phyloP scores from a whole-genome alignment of 2,888 invertebrate species.

The Miltochrista miniata region DNA sequence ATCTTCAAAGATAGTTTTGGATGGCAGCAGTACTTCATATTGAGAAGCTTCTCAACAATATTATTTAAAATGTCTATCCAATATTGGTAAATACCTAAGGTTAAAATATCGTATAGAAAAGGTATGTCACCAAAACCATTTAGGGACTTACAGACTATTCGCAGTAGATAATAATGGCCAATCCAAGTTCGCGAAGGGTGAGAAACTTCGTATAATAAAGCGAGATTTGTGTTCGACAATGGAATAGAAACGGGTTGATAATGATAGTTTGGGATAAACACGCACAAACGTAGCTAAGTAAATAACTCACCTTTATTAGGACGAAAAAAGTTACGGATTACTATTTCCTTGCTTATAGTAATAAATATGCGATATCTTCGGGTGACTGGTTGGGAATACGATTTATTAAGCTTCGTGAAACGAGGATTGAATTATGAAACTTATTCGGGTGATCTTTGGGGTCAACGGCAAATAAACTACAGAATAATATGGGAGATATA shows the following conservation, averaged over 20 bases:
- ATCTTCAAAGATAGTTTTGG: no score
- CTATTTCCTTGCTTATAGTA: constrained; percentile 28
- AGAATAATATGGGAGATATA: constrained; percentile 37
- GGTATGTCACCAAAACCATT: background rate
- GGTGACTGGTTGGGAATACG: constrained; percentile 30
- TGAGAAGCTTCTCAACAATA: no score
- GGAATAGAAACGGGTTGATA: background rate
- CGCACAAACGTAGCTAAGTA: background rate
- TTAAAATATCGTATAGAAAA: background rate
- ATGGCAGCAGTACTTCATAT: no score
- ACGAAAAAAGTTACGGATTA: constrained; percentile 8
- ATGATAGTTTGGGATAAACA: background rate
- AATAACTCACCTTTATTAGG: constrained; percentile 9
- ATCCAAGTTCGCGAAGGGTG: background rate
- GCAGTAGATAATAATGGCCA: background rate
- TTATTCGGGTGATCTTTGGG: constrained; percentile 40
- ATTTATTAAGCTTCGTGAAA: constrained; percentile 39
- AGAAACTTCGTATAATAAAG: background rate
- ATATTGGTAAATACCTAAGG: no score
- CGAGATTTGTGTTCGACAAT: background rate
- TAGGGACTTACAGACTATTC: background rate
- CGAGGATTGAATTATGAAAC: constrained; percentile 30
- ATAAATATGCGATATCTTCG: constrained; percentile 37
- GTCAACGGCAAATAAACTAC: constrained; percentile 43
- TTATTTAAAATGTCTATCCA: no score